These are phyloP conservation scores for Panurus biarmicus DNA, from an alignment of 2,113 vertebrate species.

Conservation along the genomic window DNA sequence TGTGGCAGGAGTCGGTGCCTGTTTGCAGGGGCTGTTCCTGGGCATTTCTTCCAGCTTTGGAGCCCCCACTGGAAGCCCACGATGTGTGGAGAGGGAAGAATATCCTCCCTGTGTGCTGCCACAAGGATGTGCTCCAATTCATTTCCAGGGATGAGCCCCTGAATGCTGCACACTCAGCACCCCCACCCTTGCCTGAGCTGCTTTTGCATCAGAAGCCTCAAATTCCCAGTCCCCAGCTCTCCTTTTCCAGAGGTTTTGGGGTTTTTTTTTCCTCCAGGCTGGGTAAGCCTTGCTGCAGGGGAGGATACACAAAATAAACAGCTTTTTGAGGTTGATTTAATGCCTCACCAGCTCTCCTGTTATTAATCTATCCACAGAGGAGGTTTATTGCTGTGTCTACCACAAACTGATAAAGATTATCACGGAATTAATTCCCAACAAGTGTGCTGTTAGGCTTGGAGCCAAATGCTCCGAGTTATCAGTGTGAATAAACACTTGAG, in stretches of 20 bases:
- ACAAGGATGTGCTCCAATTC: not conserved
- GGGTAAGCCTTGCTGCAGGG: not conserved
- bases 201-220: not conserved
- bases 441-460: not conserved
- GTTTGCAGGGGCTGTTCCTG: not conserved
- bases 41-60: not conserved
- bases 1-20: accelerated
- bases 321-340: conserved; percentile 11
- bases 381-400: conserved; percentile 20
- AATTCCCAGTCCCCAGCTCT: not conserved
- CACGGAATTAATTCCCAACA: conserved; percentile 37
- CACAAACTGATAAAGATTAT: conserved; percentile 31
- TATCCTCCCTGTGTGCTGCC: not conserved
- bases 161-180: not conserved
- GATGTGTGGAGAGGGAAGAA: not conserved
- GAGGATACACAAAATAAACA: not conserved
- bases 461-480: conserved; percentile 21
- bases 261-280: not conserved
- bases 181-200: accelerated
- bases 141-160: not conserved
- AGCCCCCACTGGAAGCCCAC: not conserved
- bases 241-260: not conserved
- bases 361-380: not conserved
- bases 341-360: not conserved
- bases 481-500: conserved; percentile 13